Conservation (phyloP, 2,113 vertebrate species). For the Ivindomyrus marchei region DNA sequence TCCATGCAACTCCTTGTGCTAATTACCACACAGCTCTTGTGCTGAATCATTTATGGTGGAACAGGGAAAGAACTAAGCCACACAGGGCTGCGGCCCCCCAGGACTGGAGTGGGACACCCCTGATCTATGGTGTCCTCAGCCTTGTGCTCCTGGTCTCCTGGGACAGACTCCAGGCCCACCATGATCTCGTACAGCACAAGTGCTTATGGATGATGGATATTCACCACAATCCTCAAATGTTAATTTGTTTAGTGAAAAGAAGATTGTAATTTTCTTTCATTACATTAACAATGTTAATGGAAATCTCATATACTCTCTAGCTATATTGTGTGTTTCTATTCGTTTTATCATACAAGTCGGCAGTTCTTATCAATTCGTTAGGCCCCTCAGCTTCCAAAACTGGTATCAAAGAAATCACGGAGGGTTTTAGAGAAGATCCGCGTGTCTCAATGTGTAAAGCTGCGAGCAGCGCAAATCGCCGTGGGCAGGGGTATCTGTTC, state of each 20-base stretch:
- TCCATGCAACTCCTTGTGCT: too few species aligned
- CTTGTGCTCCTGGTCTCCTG: background rate
- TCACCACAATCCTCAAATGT: background rate
- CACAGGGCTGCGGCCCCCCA: too few species aligned
- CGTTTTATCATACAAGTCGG: background rate
- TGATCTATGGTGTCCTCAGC: background rate
- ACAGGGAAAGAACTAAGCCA: too few species aligned
- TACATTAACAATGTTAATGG: background rate
- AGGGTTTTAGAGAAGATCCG: background rate
- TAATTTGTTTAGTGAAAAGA: background rate
- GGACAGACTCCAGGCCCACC: background rate
- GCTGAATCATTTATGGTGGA: too few species aligned
- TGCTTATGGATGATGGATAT: background rate
- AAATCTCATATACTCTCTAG: background rate
- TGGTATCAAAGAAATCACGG: background rate
- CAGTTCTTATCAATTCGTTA: background rate
- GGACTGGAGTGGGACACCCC: too few species aligned
- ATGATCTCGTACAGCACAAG: background rate
- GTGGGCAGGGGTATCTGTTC: background rate
- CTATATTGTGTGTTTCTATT: background rate
- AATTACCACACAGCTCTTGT: too few species aligned
- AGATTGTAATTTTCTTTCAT: background rate
- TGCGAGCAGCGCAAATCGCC: background rate
- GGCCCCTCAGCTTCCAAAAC: background rate
- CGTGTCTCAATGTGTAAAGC: background rate